Base-by-base conservation (phyloP, 2,113 vertebrate genomes). In the Datnioides undecimradiatus region DNA sequence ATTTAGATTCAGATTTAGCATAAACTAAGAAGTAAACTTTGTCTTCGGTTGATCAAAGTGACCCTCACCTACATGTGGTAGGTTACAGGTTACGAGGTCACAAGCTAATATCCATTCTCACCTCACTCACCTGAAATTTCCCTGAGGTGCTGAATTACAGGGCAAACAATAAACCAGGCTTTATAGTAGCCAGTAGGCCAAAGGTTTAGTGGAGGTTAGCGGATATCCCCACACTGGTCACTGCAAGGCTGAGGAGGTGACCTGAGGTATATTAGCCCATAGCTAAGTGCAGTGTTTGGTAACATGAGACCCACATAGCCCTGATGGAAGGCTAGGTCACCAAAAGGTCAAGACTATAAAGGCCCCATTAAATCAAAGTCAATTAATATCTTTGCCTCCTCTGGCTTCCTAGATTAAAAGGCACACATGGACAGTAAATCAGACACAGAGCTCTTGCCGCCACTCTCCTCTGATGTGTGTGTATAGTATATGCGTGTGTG, bases 341-440 rank as follows among this genome's bases (percentile, higher is more conserved):
- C 0, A 27, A 79, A 79, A 79, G 84, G 79, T 90, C 76, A 91
- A 73, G 43, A n/a, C 84, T 64, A 75, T 90, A 85, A 88, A 89
- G 82, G 55, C 48, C 46, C 48, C 51, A 73, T 84, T 89, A 87
- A 87, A 91, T 91, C 83, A 86, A 84, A 91, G 83, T 89, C 75
- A 80, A 84, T 93, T 85, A 86, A 87, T 74, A 81, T 55, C 34
- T 80, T 60, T 29, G 38, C 38, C 76, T 74, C 73, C 45, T 73
- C 55, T 46, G 69, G 67, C 25, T 49, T 43, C 38, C 5, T 13
- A 78, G 79, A 90, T 90, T 83, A 91, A 88, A 88, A 91, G 72
- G 59, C 72, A 70, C 54, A 17, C 55, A 66, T 52, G 16, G 58
- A 82, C 57, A 66, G 69, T 87, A 77, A 88, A 93, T 91, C 82